Conservation (phyloP, 2,113 vertebrate species). For the Coracopsis vasa region DNA sequence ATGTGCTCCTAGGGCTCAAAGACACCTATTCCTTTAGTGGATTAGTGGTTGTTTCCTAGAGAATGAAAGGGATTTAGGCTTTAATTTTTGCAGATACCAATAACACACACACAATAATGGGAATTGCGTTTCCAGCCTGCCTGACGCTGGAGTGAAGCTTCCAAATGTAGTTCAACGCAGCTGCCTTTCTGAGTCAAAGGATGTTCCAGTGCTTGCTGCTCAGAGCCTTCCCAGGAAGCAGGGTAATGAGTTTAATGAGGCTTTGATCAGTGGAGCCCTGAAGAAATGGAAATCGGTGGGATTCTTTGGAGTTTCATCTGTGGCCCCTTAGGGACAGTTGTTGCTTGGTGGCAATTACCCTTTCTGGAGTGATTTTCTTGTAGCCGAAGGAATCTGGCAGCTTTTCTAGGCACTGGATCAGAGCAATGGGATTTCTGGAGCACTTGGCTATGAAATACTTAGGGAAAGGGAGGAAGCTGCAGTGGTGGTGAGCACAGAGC, state of each 20-base stretch:
- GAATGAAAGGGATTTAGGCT: background rate
- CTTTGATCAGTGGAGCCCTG: slow-evolving; percentile 28
- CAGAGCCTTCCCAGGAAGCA: background rate
- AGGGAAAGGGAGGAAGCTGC: background rate
- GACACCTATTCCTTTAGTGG: background rate
- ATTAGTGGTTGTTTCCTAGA: background rate
- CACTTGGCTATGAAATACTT: background rate
- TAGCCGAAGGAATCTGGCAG: background rate
- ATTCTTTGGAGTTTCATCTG: background rate
- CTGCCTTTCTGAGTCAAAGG: background rate
- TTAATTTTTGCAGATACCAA: background rate
- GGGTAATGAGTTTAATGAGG: background rate
- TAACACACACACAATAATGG: background rate
- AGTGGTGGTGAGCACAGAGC: background rate
- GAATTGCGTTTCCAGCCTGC: background rate
- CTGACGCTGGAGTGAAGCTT: background rate
- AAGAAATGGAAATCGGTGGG: background rate
- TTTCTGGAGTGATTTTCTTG: background rate
- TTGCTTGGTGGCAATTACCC: background rate
- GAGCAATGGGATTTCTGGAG: background rate
- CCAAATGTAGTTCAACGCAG: background rate
- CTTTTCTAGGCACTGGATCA: background rate
- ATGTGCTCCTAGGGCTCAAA: background rate
- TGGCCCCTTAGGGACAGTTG: background rate
- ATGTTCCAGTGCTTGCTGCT: background rate